Evolutionary conservation across 2,888 invertebrate species (phyloP), one percentile per base, ranked within the genome.

Genomic region (Himalopsyche japonica): DNA sequence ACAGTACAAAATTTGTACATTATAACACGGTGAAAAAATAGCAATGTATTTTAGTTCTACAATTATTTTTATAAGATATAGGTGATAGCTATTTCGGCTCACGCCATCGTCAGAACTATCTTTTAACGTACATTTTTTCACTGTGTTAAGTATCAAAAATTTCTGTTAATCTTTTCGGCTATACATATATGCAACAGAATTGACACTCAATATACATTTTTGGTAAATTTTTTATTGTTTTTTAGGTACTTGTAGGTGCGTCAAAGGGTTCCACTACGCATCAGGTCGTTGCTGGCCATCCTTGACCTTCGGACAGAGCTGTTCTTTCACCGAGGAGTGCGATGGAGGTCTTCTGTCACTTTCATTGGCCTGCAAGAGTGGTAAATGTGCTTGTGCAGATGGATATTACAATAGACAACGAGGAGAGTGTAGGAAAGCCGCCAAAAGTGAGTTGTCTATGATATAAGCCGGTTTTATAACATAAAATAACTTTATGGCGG

Each of bases 211-310:
- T n/a, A n/a, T n/a, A n/a, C n/a, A n/a, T n/a, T n/a, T n/a, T n/a
- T n/a, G n/a, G n/a, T n/a, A n/a, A n/a, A n/a, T 43, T 0, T 12
- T 15, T 43, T 43, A 0, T 77, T n/a, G n/a, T n/a, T 43, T 83
- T 81, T 1, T 70, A 83, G 91, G 91, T 0, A 84, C 80, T 10
- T 92, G 92, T 84, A 84, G 37, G 80, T 92, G 92, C 57, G 89
- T 88, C 10, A 77, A 88, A 0, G 90, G 89, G 0, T 87, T 88
- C 87, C 91, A 92, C 85, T 92, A 90, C 88, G 89, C 90, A 88
- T 86, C 86, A 1, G 92, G 92, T 0, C 89, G 92, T 0, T 92
- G 92, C 85, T 92, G 92, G 92, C 87, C 84, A 0, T 87, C 89
- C 0, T 64, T 82, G 0, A 88, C 88, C 20, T 89, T 88, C 70